These are phyloP conservation scores for Parthenolecanium corni DNA, from an alignment of 2,888 invertebrate genomes.

Conservation along the genomic window DNA sequence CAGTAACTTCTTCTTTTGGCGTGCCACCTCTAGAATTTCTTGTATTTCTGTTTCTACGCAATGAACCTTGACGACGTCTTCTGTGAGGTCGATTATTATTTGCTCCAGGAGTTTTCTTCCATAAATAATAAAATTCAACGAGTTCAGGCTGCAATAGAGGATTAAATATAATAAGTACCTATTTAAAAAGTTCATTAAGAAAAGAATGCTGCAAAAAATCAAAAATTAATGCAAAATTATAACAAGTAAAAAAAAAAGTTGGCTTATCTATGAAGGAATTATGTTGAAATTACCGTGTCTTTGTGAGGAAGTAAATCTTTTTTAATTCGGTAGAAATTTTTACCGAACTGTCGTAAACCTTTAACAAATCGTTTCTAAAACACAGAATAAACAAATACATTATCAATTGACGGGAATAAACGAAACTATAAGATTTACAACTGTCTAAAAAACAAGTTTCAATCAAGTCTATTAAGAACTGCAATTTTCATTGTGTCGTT, in stretches of 20 bases:
- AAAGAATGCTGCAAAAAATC: not conserved
- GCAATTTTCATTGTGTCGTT: too few relatives aligned
- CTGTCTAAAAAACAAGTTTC: too few relatives aligned
- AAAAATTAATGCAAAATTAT: slow-evolving; percentile 1
- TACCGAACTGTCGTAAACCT: slow-evolving; percentile 94
- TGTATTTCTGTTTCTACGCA: slow-evolving; percentile 77
- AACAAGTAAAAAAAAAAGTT: not conserved
- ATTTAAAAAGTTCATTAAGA: too few relatives aligned
- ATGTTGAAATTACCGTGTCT: slow-evolving; percentile 82
- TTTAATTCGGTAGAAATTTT: slow-evolving; percentile 95
- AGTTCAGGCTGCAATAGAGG: slow-evolving; percentile 60
- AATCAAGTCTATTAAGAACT: too few relatives aligned
- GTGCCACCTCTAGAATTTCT: slow-evolving; percentile 70
- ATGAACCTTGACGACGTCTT: slow-evolving; percentile 70
- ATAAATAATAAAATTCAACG: slow-evolving; percentile 96
- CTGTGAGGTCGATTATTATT: slow-evolving; percentile 91
- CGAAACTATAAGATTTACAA: too few relatives aligned
- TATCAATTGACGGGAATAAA: too few relatives aligned
- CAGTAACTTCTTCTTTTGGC: slow-evolving; percentile 54
- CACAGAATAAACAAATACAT: slow-evolving; percentile 29
- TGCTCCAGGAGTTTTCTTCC: slow-evolving; percentile 99
- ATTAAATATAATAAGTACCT: slow-evolving; percentile 31
- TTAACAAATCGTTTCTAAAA: slow-evolving; percentile 86
- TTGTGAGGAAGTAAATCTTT: slow-evolving; percentile 94
- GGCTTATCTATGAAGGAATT: too few relatives aligned